phyloP scores from a whole-genome alignment of 2,888 invertebrate species.

The Nemapogon koenigi region DNA sequence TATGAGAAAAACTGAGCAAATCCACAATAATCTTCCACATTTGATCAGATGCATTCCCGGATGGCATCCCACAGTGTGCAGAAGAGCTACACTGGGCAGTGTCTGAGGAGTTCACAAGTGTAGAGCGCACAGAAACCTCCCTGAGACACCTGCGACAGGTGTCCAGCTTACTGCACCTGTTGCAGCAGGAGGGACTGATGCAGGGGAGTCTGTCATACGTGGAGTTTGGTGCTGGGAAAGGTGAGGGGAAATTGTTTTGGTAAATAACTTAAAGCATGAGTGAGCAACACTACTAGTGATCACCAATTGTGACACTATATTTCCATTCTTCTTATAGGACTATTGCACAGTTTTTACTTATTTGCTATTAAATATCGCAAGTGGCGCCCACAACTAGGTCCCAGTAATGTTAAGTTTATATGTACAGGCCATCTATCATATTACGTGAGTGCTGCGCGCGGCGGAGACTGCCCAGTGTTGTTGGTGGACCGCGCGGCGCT shows the following conservation, averaged over 20 bases:
- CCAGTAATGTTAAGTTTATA: slow-evolving; percentile 4
- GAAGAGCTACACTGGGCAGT: slow-evolving; percentile 36
- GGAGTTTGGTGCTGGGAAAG: slow-evolving; percentile 93
- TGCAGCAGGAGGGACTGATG: slow-evolving; percentile 68
- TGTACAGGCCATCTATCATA: slow-evolving; percentile 75
- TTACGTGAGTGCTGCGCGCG: slow-evolving; percentile 72
- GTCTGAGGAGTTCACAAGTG: slow-evolving; percentile 29
- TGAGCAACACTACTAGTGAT: too few species aligned
- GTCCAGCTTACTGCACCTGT: slow-evolving; percentile 75
- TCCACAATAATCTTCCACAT: too few species aligned
- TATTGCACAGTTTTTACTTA: too few species aligned
- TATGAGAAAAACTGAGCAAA: too few species aligned
- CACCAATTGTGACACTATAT: too few species aligned
- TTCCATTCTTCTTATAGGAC: too few species aligned
- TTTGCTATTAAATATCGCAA: too few species aligned
- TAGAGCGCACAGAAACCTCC: slow-evolving; percentile 67
- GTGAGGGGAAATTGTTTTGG: slow-evolving; percentile 35
- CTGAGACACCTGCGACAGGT: slow-evolving; percentile 81
- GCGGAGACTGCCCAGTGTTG: slow-evolving; percentile 66
- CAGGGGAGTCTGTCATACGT: slow-evolving; percentile 72
- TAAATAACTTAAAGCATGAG: neutral
- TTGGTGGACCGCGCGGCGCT: slow-evolving; percentile 81
- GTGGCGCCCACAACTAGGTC: too few species aligned
- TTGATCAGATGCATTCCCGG: too few species aligned
- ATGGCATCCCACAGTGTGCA: too few species aligned